Conservation (phyloP, 2,797 vertebrate genomes). For the Uromys caudimaculatus region DNA sequence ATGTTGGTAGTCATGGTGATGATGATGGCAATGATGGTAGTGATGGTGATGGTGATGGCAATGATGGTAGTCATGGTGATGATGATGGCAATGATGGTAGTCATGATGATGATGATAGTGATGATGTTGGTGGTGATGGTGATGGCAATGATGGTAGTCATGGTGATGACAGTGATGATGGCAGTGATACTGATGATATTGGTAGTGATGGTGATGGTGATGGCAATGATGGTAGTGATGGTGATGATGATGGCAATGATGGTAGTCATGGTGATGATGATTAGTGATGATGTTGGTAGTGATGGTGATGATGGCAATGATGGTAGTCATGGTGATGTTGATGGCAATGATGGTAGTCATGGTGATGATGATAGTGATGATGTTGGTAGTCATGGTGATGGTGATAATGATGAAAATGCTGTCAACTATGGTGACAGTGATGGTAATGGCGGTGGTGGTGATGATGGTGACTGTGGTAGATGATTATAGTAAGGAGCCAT, state of each 20-base stretch:
- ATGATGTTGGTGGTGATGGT: fast-evolving
- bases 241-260: fast-evolving
- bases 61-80: background rate
- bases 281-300: no score
- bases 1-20: no score
- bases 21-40: fast-evolving
- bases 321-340: no score
- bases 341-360: no score
- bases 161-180: fast-evolving
- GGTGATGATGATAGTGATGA: no score
- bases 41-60: background rate
- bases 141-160: fast-evolving
- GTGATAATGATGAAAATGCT: no score
- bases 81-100: background rate
- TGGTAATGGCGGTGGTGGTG: background rate
- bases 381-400: no score
- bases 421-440: fast-evolving
- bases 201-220: fast-evolving
- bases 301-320: no score
- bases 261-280: no score
- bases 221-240: no score
- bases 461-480: background rate
- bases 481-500: background rate
- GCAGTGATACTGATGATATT: background rate
- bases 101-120: background rate